phyloP scores from a whole-genome alignment of 2,888 invertebrate genomes.

The Drosophila pegasa region DNA sequence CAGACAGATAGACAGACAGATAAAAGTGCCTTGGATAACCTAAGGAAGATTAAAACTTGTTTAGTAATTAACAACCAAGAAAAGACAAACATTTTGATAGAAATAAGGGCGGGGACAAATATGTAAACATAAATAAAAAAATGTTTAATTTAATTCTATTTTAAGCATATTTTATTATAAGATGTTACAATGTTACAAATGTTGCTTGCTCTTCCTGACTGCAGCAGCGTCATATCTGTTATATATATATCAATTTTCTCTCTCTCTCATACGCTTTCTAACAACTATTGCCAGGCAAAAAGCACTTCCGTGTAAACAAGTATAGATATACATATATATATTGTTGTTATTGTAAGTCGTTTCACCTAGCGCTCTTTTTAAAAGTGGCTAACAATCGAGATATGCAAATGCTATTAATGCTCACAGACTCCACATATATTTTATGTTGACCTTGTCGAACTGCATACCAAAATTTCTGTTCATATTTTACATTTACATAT shows the following conservation, averaged over 20 bases:
- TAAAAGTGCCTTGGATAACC: no score
- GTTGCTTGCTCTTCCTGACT: constrained; percentile 45
- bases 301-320: constrained; percentile 37
- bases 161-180: no score
- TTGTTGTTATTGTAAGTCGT: constrained; percentile 14
- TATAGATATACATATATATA: no score
- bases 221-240: constrained; percentile 19
- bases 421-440: constrained; percentile 11
- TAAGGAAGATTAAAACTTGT: no score
- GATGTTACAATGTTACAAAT: no score
- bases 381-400: constrained; percentile 20
- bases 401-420: constrained; percentile 17
- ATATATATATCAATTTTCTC: constrained; percentile 9
- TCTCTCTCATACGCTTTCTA: neutral
- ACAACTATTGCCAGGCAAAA: constrained; percentile 2
- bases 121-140: no score
- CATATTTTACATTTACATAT: constrained; percentile 22
- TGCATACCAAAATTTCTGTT: constrained; percentile 25
- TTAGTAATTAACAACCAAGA: no score
- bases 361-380: constrained; percentile 5
- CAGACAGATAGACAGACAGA: no score
- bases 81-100: no score
- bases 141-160: no score
- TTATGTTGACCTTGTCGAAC: constrained; percentile 10
- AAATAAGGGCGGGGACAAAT: no score